Base-by-base conservation (phyloP, 2,888 invertebrate genomes). In the Sphaerophoria taeniata region DNA sequence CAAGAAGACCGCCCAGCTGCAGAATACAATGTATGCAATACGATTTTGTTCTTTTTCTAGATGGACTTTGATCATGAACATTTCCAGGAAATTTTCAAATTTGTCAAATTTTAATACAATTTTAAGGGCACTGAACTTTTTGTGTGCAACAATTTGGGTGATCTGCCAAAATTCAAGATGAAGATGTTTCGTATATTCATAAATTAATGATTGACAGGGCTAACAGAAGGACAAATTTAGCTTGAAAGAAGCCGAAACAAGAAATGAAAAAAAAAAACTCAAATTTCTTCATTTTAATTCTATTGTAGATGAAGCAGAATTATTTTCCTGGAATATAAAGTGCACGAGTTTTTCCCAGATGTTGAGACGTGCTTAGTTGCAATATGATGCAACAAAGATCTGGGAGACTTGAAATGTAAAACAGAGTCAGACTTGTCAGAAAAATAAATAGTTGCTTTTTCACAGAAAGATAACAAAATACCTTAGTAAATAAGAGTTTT, bases 171-270 rank as follows among this genome's bases (percentile, higher is more conserved):
- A 47, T 67, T 60, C 2, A 53, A 31, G 33, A 82, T 72, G 24
- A 72, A 82, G 71, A 72, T 67, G 60, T 76, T 72, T 39, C 47
- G 45, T n/a, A n/a, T 47, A 24, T 2, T 31, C 11, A n/a, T 43
- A 51, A 60, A 78, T 73, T 78, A 69, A 71, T 84, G 79, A 84
- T 71, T 79, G 83, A 75, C 79, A 61, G 65, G 43, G 33, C 31
- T 65, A 45, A 74, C 43, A 11, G 11, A 24, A 9, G 11, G 16
- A 53, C 51, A 34, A 2, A 55, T 11, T 39, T 14, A 31, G 1
- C n/a, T 3, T 6, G n/a, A 11, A 36, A 36, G 11, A 49, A 49
- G 36, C 24, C 7, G 51, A 51, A 16, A 34, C 9, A 31, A 0
- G 4, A 2, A 43, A 61, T 0, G 12, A 47, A 47, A 55, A 31